Evolutionary conservation across 2,797 vertebrate genomes (phyloP).

Genomic region (Cirrhinus molitorella): DNA sequence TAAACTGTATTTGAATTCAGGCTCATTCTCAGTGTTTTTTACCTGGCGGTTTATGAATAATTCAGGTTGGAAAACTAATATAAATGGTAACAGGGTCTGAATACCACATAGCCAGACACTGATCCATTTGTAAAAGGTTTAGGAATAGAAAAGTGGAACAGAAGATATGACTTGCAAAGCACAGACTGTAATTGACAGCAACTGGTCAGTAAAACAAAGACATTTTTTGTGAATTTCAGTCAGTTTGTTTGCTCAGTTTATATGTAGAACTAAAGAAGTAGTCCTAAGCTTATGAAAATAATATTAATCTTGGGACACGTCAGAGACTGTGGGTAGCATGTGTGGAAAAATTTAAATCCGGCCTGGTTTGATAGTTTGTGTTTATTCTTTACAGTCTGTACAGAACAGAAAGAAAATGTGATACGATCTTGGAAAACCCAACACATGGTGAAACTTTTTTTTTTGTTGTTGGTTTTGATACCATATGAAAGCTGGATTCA

Average conservation of each 20-base stretch:
- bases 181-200: not conserved
- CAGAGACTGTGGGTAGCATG: not conserved
- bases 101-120: not conserved
- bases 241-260: too few relatives aligned
- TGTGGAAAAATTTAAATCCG: too few relatives aligned
- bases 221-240: too few relatives aligned
- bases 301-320: not conserved
- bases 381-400: too few relatives aligned
- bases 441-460: too few relatives aligned
- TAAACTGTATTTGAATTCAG: not conserved
- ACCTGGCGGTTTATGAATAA: not conserved
- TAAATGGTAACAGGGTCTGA: not conserved
- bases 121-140: constrained; percentile 9
- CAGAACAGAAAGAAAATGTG: not conserved
- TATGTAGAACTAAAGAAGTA: too few relatives aligned
- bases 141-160: not conserved
- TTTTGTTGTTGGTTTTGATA: too few relatives aligned
- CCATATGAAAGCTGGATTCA: too few relatives aligned
- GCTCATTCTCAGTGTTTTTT: not conserved
- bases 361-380: too few relatives aligned
- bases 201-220: too few relatives aligned
- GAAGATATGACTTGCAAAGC: not conserved
- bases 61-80: not conserved
- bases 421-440: too few relatives aligned
- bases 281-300: too few relatives aligned